Evolutionary conservation across 2,888 invertebrate genomes (phyloP), one percentile per base, ranked within the genome.

Genomic region (Drosophila demipolita): DNA sequence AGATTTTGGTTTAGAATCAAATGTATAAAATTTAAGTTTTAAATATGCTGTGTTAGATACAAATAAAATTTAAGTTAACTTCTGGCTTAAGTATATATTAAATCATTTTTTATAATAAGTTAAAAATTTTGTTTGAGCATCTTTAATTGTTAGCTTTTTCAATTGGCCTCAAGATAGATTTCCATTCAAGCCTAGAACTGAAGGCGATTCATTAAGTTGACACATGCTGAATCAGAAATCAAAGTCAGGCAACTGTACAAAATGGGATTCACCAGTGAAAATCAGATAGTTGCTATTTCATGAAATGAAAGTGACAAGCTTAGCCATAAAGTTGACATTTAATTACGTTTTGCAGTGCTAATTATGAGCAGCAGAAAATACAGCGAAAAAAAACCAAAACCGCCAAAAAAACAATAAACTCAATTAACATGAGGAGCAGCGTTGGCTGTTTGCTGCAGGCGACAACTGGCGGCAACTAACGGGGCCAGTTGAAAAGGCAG

Each of bases 231-330:
- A 45, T 15, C n/a, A n/a, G 49, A 65, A 72, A 76, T 76, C 49
- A 69, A 65, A 77, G 77, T 62, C 68, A 68, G 57, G 54, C 68
- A 85, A 87, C 87, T 87, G 87, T 87, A 75, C 50, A 69, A 84
- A 78, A 86, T 87, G 78, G 89, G 59, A 65, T 82, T 73, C 71
- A 69, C 67, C 54, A 69, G 87, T 80, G 82, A 89, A 86, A 82
- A 87, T 76, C 64, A 17, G 26, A 36, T 35, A 48, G 55, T 54
- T 48, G 63, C 45, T 60, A 58, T 83, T 89, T 80, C 77, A 79
- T 77, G 66, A 75, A 85, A 86, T 80, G 86, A 87, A 87, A 87
- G 90, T 81, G 86, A 90, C 83, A 87, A 75, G 32, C 26, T 17
- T 55, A 29, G 35, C 36, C 40, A 66, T 70, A 45, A 55, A 49